These are phyloP conservation scores for Hyppa rectilinea DNA, from an alignment of 2,888 invertebrate genomes.

Conservation along the genomic window DNA sequence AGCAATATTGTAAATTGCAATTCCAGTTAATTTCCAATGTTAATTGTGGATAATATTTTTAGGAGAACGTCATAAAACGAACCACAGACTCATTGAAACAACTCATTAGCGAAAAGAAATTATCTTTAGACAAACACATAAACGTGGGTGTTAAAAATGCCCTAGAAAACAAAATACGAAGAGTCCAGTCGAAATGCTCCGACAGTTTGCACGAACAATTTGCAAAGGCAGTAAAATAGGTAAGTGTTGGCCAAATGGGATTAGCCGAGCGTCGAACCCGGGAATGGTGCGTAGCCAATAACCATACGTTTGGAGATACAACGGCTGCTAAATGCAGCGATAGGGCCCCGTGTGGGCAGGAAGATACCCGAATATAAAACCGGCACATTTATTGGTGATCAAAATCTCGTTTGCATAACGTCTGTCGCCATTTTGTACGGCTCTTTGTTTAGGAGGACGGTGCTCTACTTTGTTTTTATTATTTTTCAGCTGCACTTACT, in stretches of 20 bases:
- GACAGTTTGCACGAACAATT: constrained; percentile 53
- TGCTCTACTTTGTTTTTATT: constrained; percentile 12
- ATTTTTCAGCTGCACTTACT: constrained; percentile 47
- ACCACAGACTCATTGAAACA: constrained; percentile 42
- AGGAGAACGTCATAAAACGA: constrained; percentile 31
- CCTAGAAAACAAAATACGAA: constrained; percentile 54
- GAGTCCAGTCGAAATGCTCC: constrained; percentile 41
- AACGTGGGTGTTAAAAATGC: constrained; percentile 57
- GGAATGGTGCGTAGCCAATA: constrained; percentile 54
- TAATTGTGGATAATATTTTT: constrained; percentile 24
- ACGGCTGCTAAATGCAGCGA: constrained; percentile 52
- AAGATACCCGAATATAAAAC: constrained; percentile 46
- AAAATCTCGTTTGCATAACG: constrained; percentile 55
- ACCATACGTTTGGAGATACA: constrained; percentile 55
- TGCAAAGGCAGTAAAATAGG: constrained; percentile 59
- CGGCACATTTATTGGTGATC: constrained; percentile 42
- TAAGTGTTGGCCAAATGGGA: constrained; percentile 59
- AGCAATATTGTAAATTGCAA: constrained; percentile 15
- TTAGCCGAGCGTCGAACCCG: constrained; percentile 61
- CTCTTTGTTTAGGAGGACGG: constrained; percentile 33
- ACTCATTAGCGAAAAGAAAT: constrained; percentile 54
- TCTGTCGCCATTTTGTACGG: constrained; percentile 31
- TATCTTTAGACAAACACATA: constrained; percentile 52
- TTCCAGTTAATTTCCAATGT: constrained; percentile 22
- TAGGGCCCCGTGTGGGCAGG: constrained; percentile 46